A percentile compares a stretch with the other conserved stretches of the same genome.
Conservation (phyloP, 2,888 invertebrate genomes). For the Caenorhabditis sp. region DNA sequence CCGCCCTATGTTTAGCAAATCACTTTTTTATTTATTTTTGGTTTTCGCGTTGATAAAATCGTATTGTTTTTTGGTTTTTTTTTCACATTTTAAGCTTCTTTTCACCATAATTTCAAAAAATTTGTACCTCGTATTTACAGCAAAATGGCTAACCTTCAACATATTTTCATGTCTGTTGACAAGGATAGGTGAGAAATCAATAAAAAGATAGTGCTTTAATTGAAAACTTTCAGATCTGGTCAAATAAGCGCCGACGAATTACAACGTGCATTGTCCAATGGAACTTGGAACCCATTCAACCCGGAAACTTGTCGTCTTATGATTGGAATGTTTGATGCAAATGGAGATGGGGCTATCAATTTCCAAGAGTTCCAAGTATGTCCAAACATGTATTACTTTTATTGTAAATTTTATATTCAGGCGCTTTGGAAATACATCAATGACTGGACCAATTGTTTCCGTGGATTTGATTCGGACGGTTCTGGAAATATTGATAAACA, state of each 20-base stretch:
- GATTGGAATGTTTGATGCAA: slow-evolving; percentile 97
- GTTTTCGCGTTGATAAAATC: too few species aligned
- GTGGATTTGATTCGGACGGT: slow-evolving; percentile 89
- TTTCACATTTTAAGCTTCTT: too few species aligned
- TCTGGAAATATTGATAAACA: slow-evolving; percentile 85
- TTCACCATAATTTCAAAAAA: too few species aligned
- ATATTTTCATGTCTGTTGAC: slow-evolving; percentile 50
- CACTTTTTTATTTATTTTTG: too few species aligned
- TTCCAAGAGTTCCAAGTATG: slow-evolving; percentile 87
- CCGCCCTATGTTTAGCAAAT: neutral
- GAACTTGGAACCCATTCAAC: slow-evolving; percentile 95
- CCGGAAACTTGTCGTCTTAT: slow-evolving; percentile 94
- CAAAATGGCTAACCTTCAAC: slow-evolving; percentile 37
- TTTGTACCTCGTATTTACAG: neutral
- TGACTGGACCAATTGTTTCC: slow-evolving; percentile 96
- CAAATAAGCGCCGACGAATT: slow-evolving; percentile 58
- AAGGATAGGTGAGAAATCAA: slow-evolving; percentile 35
- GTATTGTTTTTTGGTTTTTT: too few species aligned
- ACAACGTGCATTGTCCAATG: slow-evolving; percentile 85
- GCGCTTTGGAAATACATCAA: slow-evolving; percentile 96
- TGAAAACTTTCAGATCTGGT: slow-evolving; percentile 51
- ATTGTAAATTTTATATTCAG: slow-evolving; percentile 16
- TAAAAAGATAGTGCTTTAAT: neutral
- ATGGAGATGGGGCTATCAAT: slow-evolving; percentile 85
- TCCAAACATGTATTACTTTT: neutral